A percentile compares a stretch with the other conserved stretches of the same genome.
Conservation (phyloP, 2,113 vertebrate genomes). For the Romanogobio albipinnatus region DNA sequence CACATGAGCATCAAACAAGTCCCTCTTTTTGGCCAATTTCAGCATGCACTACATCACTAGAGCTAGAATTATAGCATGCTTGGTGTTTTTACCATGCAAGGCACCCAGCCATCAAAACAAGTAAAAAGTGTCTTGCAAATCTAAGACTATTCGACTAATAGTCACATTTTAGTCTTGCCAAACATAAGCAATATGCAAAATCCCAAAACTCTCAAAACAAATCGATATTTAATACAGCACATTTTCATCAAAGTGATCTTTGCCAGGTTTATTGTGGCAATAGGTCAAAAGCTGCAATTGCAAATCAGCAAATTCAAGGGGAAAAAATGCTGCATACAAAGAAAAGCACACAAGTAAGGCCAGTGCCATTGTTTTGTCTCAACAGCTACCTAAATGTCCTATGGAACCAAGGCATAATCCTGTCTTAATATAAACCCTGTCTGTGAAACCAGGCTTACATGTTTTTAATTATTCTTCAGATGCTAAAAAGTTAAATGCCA, state of each 20-base stretch:
- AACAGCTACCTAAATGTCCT: no score
- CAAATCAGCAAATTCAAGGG: background rate
- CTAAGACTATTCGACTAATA: background rate
- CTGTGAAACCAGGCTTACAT: background rate
- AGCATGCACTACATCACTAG: no score
- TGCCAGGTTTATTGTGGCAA: constrained; percentile 3
- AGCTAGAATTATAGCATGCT: background rate
- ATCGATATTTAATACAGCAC: background rate
- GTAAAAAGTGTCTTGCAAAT: constrained; percentile 13
- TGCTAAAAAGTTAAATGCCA: background rate
- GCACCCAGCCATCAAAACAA: constrained; percentile 14
- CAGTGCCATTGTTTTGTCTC: no score
- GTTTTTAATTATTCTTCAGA: background rate
- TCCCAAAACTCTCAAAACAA: constrained; percentile 20
- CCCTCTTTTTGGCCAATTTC: background rate
- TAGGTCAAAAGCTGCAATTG: constrained; percentile 16
- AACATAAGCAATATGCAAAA: constrained; percentile 10
- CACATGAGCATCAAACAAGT: background rate
- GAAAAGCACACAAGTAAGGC: background rate
- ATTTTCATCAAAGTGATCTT: background rate
- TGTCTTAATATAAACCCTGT: no score
- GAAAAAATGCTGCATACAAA: background rate
- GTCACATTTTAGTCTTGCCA: background rate
- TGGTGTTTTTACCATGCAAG: background rate
- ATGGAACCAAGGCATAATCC: no score